Conservation (phyloP, 2,888 invertebrate species). For the Cantharis rustica region DNA sequence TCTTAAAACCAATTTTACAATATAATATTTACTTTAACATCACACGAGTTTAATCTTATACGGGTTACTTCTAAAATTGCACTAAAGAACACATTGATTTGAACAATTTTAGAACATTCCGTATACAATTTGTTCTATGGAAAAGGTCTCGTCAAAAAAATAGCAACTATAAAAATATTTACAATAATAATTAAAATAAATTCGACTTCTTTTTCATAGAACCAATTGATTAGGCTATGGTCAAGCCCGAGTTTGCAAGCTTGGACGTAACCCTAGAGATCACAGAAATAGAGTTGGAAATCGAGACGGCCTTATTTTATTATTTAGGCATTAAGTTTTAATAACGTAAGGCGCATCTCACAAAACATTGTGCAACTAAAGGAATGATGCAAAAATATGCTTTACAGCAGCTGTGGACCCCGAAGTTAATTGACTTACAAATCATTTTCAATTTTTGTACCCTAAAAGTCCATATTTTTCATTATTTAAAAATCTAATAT, state of each 20-base stretch:
- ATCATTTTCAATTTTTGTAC: conserved; percentile 8
- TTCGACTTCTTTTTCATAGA: not conserved
- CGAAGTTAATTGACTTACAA: not conserved
- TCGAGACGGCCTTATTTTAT: conserved; percentile 25
- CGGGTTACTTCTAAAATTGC: not conserved
- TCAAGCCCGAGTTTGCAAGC: not conserved
- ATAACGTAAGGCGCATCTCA: conserved; percentile 7
- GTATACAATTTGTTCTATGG: not conserved
- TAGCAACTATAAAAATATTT: not conserved
- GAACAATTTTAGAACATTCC: not conserved
- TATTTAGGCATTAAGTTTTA: conserved; percentile 10
- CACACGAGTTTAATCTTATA: not conserved
- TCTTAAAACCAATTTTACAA: not conserved
- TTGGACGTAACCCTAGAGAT: conserved; percentile 45
- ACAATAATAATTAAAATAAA: not conserved
- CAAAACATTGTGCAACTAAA: conserved; percentile 21
- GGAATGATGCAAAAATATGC: conserved; percentile 2
- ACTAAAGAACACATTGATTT: not conserved
- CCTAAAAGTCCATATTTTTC: not conserved
- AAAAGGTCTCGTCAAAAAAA: not conserved
- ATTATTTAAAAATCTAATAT: not conserved
- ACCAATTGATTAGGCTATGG: not conserved
- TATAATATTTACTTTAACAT: not conserved
- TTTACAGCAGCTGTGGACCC: not conserved
- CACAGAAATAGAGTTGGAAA: conserved; percentile 57